phyloP scores from a whole-genome alignment of 2,797 vertebrate genomes.

The Alectoris magna region DNA sequence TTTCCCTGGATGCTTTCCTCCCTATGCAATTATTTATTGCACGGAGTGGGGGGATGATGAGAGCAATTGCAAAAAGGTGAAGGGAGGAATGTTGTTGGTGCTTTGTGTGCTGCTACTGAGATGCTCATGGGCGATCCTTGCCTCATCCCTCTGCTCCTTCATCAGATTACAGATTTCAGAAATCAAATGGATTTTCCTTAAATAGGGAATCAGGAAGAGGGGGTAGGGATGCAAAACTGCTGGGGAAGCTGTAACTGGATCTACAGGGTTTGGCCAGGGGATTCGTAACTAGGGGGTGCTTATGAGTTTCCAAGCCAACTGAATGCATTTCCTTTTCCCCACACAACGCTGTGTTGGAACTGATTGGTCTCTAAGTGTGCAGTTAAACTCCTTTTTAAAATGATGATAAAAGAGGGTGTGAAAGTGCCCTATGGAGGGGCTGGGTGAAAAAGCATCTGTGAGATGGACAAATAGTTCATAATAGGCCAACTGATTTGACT shows the following conservation, averaged over 20 bases:
- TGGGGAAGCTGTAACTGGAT: accelerated
- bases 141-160: not conserved
- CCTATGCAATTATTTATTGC: not conserved
- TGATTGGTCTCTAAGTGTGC: not conserved
- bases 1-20: not conserved
- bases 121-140: accelerated
- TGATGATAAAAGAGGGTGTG: accelerated
- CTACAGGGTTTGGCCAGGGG: not conserved
- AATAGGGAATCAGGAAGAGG: not conserved
- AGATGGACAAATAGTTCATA: not conserved
- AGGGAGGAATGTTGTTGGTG: accelerated
- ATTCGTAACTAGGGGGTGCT: not conserved
- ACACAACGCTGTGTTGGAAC: accelerated
- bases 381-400: not conserved
- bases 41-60: not conserved
- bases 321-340: not conserved
- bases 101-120: not conserved
- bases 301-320: not conserved
- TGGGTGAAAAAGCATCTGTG: accelerated
- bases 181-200: not conserved
- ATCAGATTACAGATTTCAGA: not conserved
- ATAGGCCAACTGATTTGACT: accelerated
- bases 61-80: not conserved
- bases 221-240: not conserved
- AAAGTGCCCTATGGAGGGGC: accelerated